Base-by-base conservation (phyloP, 2,113 vertebrate genomes). In the Centropristis striata region DNA sequence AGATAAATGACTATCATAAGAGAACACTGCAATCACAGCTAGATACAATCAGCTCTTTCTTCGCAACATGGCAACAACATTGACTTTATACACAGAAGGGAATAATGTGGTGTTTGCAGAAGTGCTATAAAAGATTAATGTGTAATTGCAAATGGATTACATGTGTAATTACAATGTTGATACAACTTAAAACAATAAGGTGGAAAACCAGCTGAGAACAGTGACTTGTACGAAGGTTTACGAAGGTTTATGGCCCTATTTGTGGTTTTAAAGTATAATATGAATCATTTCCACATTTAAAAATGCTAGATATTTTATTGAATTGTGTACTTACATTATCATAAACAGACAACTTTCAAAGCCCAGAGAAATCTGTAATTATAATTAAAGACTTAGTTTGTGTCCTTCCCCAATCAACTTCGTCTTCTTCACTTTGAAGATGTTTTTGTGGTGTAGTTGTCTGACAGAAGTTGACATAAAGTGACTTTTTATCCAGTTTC, bases 1-100 rank as follows among this genome's bases (percentile, higher is more conserved):
- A 75, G 71, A 92, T 75, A 84, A 79, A 84, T 73, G 53, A 73
- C 42, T 5, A 10, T 76, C 60, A 85, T 77, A 67, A 67, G 42
- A n/a, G 46, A 80, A 53, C 21, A 18, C 44, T 44, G 58, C 58
- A 73, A 65, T 74, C 80, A 15, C 71, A 71, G 72, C 64, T 6
- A 61, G 85, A 88, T 70, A 50, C 25, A 75, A 75, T 81, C 57
- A 74, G 37, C 71, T 68, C n/a, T 71, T 76, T 80, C 47, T 67
- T 64, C 44, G 49, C 70, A 86, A 72, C 42, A 70, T 27, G 59
- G 59, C 36, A 64, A 21, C 55, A 47, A 39, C 41, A 49, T 25
- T 37, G 68, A 61, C 60, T 71, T 71, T 37, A 80, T 23, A 39
- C 21, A 71, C 63, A 67, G 46, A 54, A 1, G 68, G 69, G 36